These are phyloP conservation scores for Scaptomyza polygonia DNA, from an alignment of 2,888 invertebrate species.

Conservation along the genomic window DNA sequence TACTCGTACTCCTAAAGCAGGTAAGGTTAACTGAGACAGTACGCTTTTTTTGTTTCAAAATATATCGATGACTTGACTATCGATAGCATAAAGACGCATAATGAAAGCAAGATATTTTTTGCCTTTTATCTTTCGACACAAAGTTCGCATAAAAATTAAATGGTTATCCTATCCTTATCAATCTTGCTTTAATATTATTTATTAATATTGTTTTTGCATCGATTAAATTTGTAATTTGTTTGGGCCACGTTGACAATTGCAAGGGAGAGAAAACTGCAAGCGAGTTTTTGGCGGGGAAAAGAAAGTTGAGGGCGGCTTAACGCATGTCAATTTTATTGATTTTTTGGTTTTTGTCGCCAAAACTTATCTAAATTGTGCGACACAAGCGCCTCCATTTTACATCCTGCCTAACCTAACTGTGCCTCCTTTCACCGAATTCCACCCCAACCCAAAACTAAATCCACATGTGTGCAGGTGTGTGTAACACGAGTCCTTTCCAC, in stretches of 20 bases:
- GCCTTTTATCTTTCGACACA: too few relatives aligned
- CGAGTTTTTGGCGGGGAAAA: background rate
- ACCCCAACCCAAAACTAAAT: background rate
- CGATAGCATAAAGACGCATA: background rate
- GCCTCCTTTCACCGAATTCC: too few relatives aligned
- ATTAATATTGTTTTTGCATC: too few relatives aligned
- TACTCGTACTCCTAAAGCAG: too few relatives aligned
- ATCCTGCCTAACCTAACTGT: background rate
- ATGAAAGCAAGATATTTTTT: too few relatives aligned
- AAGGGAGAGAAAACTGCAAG: background rate
- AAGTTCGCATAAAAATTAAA: too few relatives aligned
- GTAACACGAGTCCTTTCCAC: slow-evolving; percentile 34
- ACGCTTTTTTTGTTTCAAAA: background rate
- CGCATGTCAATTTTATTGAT: slow-evolving; percentile 21
- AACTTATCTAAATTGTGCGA: slow-evolving; percentile 46
- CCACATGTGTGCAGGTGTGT: slow-evolving; percentile 31
- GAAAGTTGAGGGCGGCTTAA: background rate
- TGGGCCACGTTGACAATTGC: background rate
- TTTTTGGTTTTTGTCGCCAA: slow-evolving; percentile 15
- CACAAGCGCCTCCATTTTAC: too few relatives aligned
- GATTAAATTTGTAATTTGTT: slow-evolving; percentile 4
- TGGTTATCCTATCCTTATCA: background rate
- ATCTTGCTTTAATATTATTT: background rate
- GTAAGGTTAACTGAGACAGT: background rate
- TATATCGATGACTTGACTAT: background rate